Evolutionary conservation across 2,113 vertebrate species (phyloP), one percentile per base, ranked within the genome.

Genomic region (Rattus rattus): DNA sequence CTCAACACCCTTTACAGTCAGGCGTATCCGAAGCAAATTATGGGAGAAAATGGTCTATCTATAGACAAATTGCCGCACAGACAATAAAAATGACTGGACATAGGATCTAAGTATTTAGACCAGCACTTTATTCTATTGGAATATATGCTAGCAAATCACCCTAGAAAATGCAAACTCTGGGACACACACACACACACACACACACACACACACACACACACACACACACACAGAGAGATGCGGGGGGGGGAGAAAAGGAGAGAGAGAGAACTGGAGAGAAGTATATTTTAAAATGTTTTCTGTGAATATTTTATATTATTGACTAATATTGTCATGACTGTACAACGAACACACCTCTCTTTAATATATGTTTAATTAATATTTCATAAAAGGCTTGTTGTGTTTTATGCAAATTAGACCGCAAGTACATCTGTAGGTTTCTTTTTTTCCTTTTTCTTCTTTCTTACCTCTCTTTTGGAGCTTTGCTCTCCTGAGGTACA

Each of bases 401-500:
- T 94, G 61, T 95, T 98, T 98, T 95, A 96, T 97, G 95, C 96
- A 98, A 98, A 92, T 98, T 97, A 88, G 59, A 79, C 63, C 86
- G 10, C 93, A 97, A 98, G 95, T 95, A 65, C 87, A 96, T 96
- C 95, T 95, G 94, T 96, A 94, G 93, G 91, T 77, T 96, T 98
- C 97, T 97, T 91, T 88, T 67, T 93, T 96, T 16, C 30, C 69
- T 97, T 97, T 88, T 72, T 47, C 92, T 96, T 97, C 97, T 98
- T 97, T 94, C 96, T 94, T 95, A 98, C 97, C 89, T 98, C 75
- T 92, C 97, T 97, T 97, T 65, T 91, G 90, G 97, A 98, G 98
- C 96, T 98, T 96, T 98, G 96, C 91, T 97, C 94, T 98, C 97
- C 98, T 98, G 97, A 98, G 96, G 95, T 97, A 98, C 96, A 98